These are phyloP conservation scores for Holothuria scabra DNA, from an alignment of 53 echinoderm and acorn worm genomes.

Conservation along the genomic window DNA sequence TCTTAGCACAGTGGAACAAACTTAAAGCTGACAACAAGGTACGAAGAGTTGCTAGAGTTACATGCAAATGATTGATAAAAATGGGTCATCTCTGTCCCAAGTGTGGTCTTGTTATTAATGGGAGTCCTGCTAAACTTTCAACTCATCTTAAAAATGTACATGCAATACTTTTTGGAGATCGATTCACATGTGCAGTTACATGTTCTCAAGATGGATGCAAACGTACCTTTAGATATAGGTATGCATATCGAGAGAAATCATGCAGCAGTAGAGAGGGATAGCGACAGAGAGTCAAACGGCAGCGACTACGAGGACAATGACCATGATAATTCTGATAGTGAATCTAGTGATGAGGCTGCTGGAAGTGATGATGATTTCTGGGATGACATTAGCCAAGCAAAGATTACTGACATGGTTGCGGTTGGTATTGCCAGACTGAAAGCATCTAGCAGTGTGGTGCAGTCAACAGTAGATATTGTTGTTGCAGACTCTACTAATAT, in stretches of 20 bases:
- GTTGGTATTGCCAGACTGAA: neutral
- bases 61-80: no score
- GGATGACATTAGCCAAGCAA: neutral
- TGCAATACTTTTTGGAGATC: neutral
- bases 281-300: neutral
- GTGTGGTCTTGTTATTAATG: conserved; percentile 1
- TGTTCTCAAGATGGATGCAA: conserved; percentile 18
- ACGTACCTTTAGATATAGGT: neutral
- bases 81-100: neutral
- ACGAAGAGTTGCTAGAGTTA: no score
- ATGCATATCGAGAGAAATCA: neutral
- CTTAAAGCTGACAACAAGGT: no score
- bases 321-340: neutral
- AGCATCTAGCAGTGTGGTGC: conserved; percentile 3
- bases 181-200: neutral
- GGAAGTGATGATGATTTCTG: neutral
- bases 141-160: conserved; percentile 1
- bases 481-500: neutral
- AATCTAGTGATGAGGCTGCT: neutral
- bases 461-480: conserved; percentile 26
- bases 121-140: neutral
- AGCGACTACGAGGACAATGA: neutral
- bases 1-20: no score
- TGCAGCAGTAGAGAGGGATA: neutral
- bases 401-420: neutral